These are phyloP conservation scores for Heliconius himera DNA, from an alignment of 1,140 invertebrate species.

Conservation along the genomic window DNA sequence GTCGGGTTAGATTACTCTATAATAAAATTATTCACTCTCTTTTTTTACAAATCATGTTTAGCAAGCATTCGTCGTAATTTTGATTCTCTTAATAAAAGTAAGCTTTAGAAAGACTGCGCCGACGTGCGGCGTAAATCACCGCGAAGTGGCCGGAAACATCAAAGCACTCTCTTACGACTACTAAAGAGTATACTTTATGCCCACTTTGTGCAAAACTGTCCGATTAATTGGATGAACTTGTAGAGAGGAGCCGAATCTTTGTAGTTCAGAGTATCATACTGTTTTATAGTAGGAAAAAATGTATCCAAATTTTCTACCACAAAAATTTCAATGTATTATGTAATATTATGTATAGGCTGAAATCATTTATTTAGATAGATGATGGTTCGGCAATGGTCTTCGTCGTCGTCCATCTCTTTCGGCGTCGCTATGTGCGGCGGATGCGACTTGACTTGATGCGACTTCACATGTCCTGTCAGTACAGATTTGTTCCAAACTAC, in stretches of 20 bases:
- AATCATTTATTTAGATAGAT: no score
- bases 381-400: no score
- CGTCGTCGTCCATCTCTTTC: no score
- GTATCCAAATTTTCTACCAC: background rate
- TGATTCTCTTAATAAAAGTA: background rate
- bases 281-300: background rate
- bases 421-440: no score
- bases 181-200: constrained; percentile 26
- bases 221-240: constrained; percentile 18
- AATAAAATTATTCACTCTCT: no score
- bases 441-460: background rate
- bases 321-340: background rate
- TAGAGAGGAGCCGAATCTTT: background rate
- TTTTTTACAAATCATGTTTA: no score
- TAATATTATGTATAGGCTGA: no score
- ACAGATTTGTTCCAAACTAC: constrained; percentile 13
- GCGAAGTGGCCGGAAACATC: constrained; percentile 22
- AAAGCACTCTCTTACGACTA: constrained; percentile 27
- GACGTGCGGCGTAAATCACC: constrained; percentile 25
- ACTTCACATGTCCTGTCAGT: constrained; percentile 25
- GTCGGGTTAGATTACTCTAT: background rate
- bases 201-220: constrained; percentile 23
- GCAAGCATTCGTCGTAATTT: background rate
- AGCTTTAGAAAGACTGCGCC: constrained; percentile 1
- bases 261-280: background rate